Evolutionary conservation across 1,140 invertebrate genomes (phyloP), one percentile per base, ranked within the genome.

Genomic region (Aphaenogaster ashmeadi): DNA sequence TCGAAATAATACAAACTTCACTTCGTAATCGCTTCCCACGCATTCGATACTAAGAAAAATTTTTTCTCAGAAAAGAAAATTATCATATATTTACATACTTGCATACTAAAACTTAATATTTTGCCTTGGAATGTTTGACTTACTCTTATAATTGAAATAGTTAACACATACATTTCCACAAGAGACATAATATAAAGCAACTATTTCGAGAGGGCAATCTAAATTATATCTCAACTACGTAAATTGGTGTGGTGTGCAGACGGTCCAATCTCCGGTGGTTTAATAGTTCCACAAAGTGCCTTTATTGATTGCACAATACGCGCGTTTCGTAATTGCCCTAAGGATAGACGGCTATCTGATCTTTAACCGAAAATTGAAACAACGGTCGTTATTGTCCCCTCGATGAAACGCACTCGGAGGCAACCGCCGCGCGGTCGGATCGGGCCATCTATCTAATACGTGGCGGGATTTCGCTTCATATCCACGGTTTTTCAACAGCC

Each of bases 401-500:
- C 69, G 89, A 87, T 69, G 58, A 88, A 87, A 81, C 79, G 81
- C 85, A 77, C 78, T 79, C 41, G 66, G 72, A 56, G 87, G 44
- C 69, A 81, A 27, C 36, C 47, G 27, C 27, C 27, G 27, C 27
- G 38, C 79, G 87, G 85, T 79, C 60, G 66, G 72, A 81, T 89
- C 79, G 60, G 66, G 50, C 80, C 85, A 89, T 91, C 71, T 79
- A 91, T 91, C 90, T 86, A 88, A 91, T 71, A 91, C 87, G 71
- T 47, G 79, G 62, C 69, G 69, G 56, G 72, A 72, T 83, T 44
- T 88, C 86, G 81, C 87, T 71, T 71, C 85, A 85, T 74, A 88
- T 90, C 69, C 64, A 86, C 78, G 64, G 50, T 91, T 91, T 89
- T 91, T 91, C 89, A 89, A 56, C 33, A 87, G 66, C 27, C 58